Base-by-base conservation (phyloP, 1,140 invertebrate genomes). In the Mya arenaria region DNA sequence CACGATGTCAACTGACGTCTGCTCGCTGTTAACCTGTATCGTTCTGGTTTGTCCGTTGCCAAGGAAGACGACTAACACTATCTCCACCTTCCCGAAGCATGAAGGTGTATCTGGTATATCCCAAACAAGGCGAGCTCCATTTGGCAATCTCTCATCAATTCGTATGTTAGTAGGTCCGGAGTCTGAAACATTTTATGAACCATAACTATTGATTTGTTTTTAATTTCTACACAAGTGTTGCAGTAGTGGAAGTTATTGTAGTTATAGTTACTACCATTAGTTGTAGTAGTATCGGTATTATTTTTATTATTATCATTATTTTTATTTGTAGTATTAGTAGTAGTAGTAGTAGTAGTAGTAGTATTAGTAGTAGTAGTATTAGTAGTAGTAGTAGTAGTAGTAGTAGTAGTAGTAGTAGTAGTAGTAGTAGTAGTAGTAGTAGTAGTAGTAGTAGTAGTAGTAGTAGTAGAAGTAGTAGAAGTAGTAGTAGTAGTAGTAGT, bases 391-490 rank as follows among this genome's bases (percentile, higher is more conserved):
- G 55, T 4, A 75, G 48, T 34, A 62, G 55, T 68, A 36, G 73
- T 74, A 41, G 65, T 32, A 72, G 78, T 60, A 81, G 77, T 58
- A 80, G 66, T 56, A 71, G 52, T 44, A 69, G 75, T 56, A 79
- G 75, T 68, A 69, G 63, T 58, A 60, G 63, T 30, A 79, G 39
- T 68, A 68, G 75, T 60, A 79, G 60, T 30, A 68, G 32, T 79
- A 79, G 75, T 68, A 44, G 75, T 30, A 55, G 36, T 19, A 6
- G 58, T 48, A 73, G 68, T 44, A 73, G 79, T 30, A 62, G 79
- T 60, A 73, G 60, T 41, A 73, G 25, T 73, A 73, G 79, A 30
- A 62, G 52, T 63, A 44, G 66, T 48, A 44, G 79, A 30, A 73
- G 68, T 62, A 73, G 69, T 63, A 39, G 37, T 73, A 41, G 58